Conservation (phyloP, 1,140 invertebrate genomes). For the Brachionus asplanchnoidis region DNA sequence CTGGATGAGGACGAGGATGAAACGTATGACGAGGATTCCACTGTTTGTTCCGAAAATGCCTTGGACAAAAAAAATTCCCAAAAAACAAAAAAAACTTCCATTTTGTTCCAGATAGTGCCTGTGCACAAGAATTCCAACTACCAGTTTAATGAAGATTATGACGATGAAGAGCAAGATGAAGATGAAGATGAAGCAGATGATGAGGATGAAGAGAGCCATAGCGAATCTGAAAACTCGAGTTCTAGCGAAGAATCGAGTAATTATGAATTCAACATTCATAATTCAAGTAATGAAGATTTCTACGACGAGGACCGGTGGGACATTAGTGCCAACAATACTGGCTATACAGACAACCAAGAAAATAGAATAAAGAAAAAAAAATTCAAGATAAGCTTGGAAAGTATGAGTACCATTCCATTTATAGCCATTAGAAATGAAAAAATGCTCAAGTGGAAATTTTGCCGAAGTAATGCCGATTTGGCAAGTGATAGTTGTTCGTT, state of each 20-base stretch:
- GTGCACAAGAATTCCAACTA: background rate
- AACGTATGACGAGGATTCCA: background rate
- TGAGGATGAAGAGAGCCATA: background rate
- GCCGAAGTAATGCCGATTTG: background rate
- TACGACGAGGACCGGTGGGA: background rate
- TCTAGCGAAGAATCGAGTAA: background rate
- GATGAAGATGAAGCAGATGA: conserved; percentile 5
- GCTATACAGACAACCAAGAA: background rate
- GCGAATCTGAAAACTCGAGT: background rate
- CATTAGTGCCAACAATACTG: background rate
- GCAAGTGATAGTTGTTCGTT: background rate
- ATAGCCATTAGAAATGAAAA: background rate
- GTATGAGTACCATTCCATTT: background rate
- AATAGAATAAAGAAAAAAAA: background rate
- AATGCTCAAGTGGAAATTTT: conserved; percentile 37
- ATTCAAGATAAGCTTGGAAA: background rate
- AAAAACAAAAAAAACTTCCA: background rate
- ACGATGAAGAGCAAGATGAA: background rate
- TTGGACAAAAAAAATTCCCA: background rate
- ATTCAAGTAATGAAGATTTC: background rate
- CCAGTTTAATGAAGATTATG: background rate
- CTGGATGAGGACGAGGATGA: background rate
- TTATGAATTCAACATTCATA: background rate
- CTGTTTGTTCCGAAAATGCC: background rate
- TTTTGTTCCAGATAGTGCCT: background rate